A percentile compares a stretch with the other conserved stretches of the same genome.
phyloP scores from a whole-genome alignment of 2,797 vertebrate species.

The Cossypha polioptera region DNA sequence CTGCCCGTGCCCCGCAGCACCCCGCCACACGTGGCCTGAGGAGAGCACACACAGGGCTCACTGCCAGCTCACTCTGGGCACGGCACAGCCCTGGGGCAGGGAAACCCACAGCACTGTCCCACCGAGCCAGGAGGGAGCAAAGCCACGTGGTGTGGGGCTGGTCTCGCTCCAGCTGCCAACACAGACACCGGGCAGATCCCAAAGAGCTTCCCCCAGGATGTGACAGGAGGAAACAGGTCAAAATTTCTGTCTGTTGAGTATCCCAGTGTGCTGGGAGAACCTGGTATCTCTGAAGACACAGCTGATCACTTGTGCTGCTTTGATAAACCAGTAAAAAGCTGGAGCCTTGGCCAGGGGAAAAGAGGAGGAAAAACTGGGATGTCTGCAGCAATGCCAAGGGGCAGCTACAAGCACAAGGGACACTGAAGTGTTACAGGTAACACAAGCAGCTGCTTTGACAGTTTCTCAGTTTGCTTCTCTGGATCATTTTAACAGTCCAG shows the following conservation, averaged over 20 bases:
- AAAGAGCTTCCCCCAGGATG: neutral
- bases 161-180: neutral
- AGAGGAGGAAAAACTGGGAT: neutral
- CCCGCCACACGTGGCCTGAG: constrained; percentile 75
- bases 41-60: neutral
- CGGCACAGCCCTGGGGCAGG: neutral
- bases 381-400: neutral
- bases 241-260: neutral
- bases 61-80: neutral
- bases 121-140: neutral
- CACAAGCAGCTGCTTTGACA: neutral
- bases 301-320: neutral
- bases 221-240: neutral
- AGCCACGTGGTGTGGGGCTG: accelerated
- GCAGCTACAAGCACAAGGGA: neutral
- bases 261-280: neutral
- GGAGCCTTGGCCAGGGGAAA: neutral
- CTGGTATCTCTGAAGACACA: neutral
- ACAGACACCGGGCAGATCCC: neutral
- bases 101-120: neutral
- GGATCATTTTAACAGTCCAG: neutral
- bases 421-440: neutral
- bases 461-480: neutral
- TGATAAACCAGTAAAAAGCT: neutral
- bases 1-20: constrained; percentile 86